Evolutionary conservation across 2,113 vertebrate genomes (phyloP).

Genomic region (Drymodes brunneopygia): DNA sequence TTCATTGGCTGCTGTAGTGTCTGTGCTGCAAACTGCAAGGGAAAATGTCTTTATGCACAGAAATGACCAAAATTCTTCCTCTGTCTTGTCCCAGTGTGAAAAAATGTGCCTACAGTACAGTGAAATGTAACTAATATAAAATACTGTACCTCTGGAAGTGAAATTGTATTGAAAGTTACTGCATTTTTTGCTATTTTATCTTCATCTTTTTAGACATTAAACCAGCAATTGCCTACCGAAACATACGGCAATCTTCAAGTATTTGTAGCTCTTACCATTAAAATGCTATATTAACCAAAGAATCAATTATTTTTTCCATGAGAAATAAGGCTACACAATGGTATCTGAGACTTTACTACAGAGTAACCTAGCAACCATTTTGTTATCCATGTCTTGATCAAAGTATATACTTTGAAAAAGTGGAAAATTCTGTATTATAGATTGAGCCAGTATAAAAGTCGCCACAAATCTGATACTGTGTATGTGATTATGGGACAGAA

Average conservation of each 20-base stretch:
- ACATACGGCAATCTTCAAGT: background rate
- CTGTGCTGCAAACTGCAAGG: background rate
- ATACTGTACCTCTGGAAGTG: background rate
- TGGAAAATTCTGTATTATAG: background rate
- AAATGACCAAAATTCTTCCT: background rate
- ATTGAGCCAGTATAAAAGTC: background rate
- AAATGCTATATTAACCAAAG: background rate
- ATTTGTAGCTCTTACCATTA: background rate
- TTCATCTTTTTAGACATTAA: background rate
- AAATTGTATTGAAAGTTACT: background rate
- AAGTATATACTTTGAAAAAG: background rate
- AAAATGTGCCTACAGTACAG: background rate
- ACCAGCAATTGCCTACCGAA: background rate
- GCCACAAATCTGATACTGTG: background rate
- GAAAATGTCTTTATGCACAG: background rate
- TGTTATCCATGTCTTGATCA: background rate
- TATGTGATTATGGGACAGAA: background rate
- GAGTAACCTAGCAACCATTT: background rate
- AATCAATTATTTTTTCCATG: background rate
- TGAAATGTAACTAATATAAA: background rate
- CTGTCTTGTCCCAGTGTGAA: background rate
- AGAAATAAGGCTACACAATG: background rate
- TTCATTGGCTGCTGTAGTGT: background rate
- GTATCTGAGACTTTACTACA: background rate
- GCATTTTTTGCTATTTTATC: background rate